These are phyloP conservation scores for Aphelocoma californica DNA, from an alignment of 2,797 vertebrate genomes.

Conservation along the genomic window DNA sequence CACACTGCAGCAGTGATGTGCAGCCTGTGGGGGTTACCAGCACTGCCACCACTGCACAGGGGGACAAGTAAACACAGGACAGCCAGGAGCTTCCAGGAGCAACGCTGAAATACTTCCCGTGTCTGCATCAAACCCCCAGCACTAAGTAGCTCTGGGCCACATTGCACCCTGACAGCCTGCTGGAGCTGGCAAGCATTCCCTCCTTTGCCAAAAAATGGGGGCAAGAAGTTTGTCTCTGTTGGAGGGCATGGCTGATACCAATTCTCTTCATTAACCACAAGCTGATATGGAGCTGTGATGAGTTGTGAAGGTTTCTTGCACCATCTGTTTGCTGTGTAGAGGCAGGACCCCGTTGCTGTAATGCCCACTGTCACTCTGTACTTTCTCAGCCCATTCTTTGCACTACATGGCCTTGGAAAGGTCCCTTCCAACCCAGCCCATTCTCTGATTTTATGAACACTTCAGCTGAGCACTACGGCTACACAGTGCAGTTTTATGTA, in stretches of 20 bases:
- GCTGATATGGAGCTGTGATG: not conserved
- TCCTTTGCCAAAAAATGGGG: not conserved
- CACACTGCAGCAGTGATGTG: not conserved
- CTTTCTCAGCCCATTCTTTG: not conserved
- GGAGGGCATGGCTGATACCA: not conserved
- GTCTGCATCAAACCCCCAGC: not conserved
- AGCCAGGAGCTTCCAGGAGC: not conserved
- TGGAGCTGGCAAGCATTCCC: not conserved
- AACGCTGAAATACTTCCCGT: not conserved
- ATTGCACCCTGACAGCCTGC: not conserved
- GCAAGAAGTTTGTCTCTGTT: not conserved
- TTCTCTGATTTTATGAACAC: not conserved
- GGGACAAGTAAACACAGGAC: not conserved
- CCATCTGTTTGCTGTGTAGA: not conserved
- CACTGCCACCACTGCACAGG: not conserved
- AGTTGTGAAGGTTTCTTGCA: not conserved
- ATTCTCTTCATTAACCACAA: not conserved
- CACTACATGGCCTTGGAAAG: not conserved
- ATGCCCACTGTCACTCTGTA: accelerated
- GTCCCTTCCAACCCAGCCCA: not conserved
- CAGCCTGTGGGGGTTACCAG: not conserved
- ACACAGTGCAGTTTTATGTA: not conserved
- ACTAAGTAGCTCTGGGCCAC: not conserved
- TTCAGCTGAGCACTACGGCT: not conserved
- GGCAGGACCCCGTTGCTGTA: not conserved